Conservation (phyloP, 1,140 invertebrate species). For the Neodiprion lecontei region DNA sequence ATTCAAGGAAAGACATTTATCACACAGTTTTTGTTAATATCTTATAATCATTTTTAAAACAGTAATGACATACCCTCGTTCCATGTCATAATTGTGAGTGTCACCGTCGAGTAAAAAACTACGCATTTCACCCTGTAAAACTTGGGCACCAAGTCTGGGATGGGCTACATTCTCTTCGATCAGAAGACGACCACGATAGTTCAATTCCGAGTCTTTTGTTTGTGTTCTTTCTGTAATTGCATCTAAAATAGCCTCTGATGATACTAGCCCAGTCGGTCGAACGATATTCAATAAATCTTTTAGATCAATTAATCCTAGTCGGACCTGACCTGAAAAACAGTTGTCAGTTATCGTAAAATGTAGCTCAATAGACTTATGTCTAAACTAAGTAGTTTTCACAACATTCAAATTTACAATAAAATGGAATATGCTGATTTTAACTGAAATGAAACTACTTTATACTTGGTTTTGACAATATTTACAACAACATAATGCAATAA, state of each 20-base stretch:
- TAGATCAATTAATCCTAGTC: conserved; percentile 87
- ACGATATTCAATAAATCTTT: conserved; percentile 89
- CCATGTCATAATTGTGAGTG: conserved; percentile 87
- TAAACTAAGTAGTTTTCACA: conserved; percentile 16
- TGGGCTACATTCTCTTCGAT: conserved; percentile 92
- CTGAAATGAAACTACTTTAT: conserved; percentile 23
- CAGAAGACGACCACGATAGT: conserved; percentile 81
- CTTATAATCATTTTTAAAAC: conserved; percentile 11
- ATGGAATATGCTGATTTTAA: conserved; percentile 16
- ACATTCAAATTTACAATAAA: conserved; percentile 7
- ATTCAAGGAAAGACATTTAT: neutral
- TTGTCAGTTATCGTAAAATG: neutral
- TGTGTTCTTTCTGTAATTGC: conserved; percentile 87
- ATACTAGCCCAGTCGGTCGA: conserved; percentile 82
- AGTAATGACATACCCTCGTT: conserved; percentile 67
- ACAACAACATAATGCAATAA: neutral
- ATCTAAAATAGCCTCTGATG: conserved; percentile 90
- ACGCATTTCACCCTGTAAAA: conserved; percentile 87
- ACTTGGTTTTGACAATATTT: neutral
- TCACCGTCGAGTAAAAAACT: conserved; percentile 88
- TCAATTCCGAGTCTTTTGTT: conserved; percentile 77
- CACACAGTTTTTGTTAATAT: neutral
- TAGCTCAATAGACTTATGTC: conserved; percentile 19
- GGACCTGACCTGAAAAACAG: conserved; percentile 65
- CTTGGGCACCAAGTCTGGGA: conserved; percentile 77